Percentiles rank a stretch among this genome's conserved stretches.
Evolutionary conservation across 2,113 vertebrate genomes (phyloP).

Genomic region (Haliaeetus leucogaster): DNA sequence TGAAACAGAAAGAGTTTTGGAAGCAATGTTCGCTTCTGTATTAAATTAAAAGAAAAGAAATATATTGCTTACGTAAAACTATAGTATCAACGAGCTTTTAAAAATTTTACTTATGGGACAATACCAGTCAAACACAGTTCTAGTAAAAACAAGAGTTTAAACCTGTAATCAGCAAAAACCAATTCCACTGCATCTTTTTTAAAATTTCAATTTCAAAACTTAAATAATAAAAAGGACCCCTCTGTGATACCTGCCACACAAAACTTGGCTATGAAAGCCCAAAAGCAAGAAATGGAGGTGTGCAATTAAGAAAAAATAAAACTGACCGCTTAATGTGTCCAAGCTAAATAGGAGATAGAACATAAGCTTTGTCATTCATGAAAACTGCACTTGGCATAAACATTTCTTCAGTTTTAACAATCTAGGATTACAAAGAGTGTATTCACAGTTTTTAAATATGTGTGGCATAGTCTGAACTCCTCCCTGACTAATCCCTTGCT

Average conservation of each 20-base stretch:
- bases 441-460: slow-evolving; percentile 14
- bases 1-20: slow-evolving; percentile 5
- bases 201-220: background rate
- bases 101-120: background rate
- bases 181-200: background rate
- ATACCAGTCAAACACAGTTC: background rate
- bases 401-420: background rate
- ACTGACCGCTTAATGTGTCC: background rate
- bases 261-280: background rate
- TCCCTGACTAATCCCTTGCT: slow-evolving; percentile 7
- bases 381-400: slow-evolving; percentile 6
- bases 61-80: background rate
- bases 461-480: background rate
- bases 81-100: background rate
- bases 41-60: background rate
- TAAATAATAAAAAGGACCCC: background rate
- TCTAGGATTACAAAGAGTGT: slow-evolving; percentile 15
- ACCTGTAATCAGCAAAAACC: background rate
- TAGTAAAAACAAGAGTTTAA: background rate
- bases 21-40: background rate
- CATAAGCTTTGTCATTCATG: slow-evolving; percentile 2
- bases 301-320: slow-evolving; percentile 15
- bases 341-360: slow-evolving; percentile 5
- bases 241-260: background rate
- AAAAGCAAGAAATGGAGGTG: background rate